Conservation (phyloP, 92 coral and sea anemone genomes). For the Parazoanthus darwini region DNA sequence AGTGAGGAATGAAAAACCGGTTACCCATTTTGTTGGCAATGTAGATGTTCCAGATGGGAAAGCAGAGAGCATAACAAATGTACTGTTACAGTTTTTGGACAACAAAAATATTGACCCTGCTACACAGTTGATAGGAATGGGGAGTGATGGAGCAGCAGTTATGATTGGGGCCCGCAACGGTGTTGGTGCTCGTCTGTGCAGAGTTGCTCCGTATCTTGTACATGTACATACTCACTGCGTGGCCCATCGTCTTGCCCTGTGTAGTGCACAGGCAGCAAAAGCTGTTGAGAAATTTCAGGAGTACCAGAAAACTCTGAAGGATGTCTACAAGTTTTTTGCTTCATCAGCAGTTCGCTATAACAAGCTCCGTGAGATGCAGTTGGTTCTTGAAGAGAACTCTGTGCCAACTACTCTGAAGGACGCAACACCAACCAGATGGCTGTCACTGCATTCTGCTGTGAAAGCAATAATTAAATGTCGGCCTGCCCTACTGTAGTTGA, state of each 20-base stretch:
- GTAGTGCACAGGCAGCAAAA: slow-evolving; percentile 23
- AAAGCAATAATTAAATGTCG: background rate
- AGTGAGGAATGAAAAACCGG: slow-evolving; percentile 21
- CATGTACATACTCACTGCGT: slow-evolving; percentile 52
- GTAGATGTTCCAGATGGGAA: slow-evolving; percentile 35
- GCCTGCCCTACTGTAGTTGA: slow-evolving; percentile 35
- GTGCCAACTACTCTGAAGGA: slow-evolving; percentile 26
- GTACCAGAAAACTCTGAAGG: slow-evolving; percentile 49
- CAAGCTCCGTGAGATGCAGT: slow-evolving; percentile 24
- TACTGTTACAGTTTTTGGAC: slow-evolving; percentile 40
- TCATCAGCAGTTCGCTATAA: slow-evolving; percentile 40
- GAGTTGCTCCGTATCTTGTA: slow-evolving; percentile 47
- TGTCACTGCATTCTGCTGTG: background rate
- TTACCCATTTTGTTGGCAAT: slow-evolving; percentile 46
- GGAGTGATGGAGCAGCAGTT: slow-evolving; percentile 48
- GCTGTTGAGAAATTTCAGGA: slow-evolving; percentile 32
- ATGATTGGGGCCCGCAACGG: slow-evolving; percentile 46
- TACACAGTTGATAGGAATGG: slow-evolving; percentile 43
- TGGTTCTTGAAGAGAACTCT: slow-evolving; percentile 24
- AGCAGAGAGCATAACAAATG: slow-evolving; percentile 46
- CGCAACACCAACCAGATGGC: slow-evolving; percentile 17
- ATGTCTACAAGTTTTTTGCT: slow-evolving; percentile 52
- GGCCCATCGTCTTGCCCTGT: slow-evolving; percentile 38
- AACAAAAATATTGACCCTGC: slow-evolving; percentile 36
- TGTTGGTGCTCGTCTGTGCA: slow-evolving; percentile 48